Evolutionary conservation across 2,888 invertebrate genomes (phyloP).

Genomic region (Lasioglossum leucozonium): DNA sequence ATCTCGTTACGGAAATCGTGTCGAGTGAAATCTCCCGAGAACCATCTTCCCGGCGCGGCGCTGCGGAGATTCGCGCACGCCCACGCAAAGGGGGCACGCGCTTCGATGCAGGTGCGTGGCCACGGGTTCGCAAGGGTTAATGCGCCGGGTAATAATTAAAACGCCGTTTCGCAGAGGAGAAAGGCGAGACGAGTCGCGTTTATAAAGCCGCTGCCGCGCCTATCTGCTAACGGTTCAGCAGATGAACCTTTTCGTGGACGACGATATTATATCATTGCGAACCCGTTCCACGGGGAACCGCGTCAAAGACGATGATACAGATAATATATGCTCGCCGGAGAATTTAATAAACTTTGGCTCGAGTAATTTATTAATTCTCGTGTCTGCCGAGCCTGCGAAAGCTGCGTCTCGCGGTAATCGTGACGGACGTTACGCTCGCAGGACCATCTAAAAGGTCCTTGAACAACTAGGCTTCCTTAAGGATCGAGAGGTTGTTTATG

Average conservation of each 20-base stretch:
- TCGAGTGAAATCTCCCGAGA: slow-evolving; percentile 42
- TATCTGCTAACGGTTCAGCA: slow-evolving; percentile 66
- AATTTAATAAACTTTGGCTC: slow-evolving; percentile 31
- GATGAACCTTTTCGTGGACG: slow-evolving; percentile 57
- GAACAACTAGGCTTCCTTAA: neutral
- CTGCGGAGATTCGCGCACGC: slow-evolving; percentile 55
- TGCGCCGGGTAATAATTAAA: slow-evolving; percentile 74
- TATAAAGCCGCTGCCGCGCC: slow-evolving; percentile 67
- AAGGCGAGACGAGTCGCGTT: slow-evolving; percentile 65
- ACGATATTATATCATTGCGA: slow-evolving; percentile 38
- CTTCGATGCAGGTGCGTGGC: slow-evolving; percentile 65
- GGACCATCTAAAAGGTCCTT: neutral
- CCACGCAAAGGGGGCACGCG: slow-evolving; percentile 65
- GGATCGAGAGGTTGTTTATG: neutral
- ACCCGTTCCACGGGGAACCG: neutral
- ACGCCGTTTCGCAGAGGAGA: slow-evolving; percentile 71
- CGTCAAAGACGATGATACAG: neutral
- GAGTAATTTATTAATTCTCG: slow-evolving; percentile 21
- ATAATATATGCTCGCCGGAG: slow-evolving; percentile 24
- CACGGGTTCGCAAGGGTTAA: slow-evolving; percentile 71
- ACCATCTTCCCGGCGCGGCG: slow-evolving; percentile 21
- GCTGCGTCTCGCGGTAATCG: neutral
- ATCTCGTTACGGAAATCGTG: slow-evolving; percentile 15
- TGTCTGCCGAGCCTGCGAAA: neutral
- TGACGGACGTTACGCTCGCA: neutral